phyloP scores from a whole-genome alignment of 37 sponge, comb jelly and placozoan species.

The Cliona cf. orientalis region DNA sequence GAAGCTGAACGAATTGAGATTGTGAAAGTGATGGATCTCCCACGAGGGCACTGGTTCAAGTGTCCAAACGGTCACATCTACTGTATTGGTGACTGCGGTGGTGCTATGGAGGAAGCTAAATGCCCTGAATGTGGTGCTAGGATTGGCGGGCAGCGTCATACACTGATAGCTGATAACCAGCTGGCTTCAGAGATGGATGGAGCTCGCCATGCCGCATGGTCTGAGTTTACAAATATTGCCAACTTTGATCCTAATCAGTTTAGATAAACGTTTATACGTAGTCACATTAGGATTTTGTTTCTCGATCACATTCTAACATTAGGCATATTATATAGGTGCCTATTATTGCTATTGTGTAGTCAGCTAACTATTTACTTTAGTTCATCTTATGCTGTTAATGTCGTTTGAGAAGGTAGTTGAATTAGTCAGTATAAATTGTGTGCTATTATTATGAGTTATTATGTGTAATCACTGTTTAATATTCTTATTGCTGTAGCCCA shows the following conservation, averaged over 20 bases:
- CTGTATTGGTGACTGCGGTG: slow-evolving; percentile 94
- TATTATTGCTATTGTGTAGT: too few species aligned
- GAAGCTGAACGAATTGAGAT: slow-evolving; percentile 68
- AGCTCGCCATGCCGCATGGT: slow-evolving; percentile 74
- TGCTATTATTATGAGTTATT: too few species aligned
- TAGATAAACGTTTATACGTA: neutral
- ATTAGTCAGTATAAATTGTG: too few species aligned
- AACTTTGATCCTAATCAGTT: slow-evolving; percentile 70
- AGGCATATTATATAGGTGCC: too few species aligned
- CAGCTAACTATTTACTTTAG: too few species aligned
- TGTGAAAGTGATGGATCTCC: slow-evolving; percentile 81
- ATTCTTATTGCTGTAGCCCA: too few species aligned
- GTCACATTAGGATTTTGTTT: neutral
- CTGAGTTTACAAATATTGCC: slow-evolving; percentile 65
- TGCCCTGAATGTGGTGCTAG: slow-evolving; percentile 86
- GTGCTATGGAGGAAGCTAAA: slow-evolving; percentile 64
- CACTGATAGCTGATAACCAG: slow-evolving; percentile 51
- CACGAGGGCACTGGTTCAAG: slow-evolving; percentile 88
- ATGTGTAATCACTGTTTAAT: too few species aligned
- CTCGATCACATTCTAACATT: neutral
- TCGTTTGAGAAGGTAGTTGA: too few species aligned
- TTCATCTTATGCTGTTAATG: neutral
- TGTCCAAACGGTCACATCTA: slow-evolving; percentile 90
- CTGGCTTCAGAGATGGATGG: slow-evolving; percentile 90
- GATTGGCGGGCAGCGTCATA: slow-evolving; percentile 84